A percentile compares a stretch with the other conserved stretches of the same genome.
Conservation (phyloP, 2,797 vertebrate species). For the Bovichtus variegatus region DNA sequence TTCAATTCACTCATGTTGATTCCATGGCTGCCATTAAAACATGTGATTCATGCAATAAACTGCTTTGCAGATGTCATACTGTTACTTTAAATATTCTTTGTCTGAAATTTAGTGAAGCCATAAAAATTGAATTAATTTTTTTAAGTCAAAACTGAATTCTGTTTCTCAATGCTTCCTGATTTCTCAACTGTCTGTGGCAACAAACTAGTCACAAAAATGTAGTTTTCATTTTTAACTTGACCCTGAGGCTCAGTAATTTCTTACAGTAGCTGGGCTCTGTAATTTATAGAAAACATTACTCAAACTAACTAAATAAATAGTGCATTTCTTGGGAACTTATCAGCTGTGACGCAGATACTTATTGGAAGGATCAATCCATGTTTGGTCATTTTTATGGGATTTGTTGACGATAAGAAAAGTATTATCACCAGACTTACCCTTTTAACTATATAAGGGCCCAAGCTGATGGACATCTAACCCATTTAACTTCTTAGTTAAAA, state of each 20-base stretch:
- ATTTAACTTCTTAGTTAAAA: neutral
- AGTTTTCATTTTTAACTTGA: neutral
- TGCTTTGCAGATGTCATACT: neutral
- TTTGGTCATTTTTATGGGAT: neutral
- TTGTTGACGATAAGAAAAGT: neutral
- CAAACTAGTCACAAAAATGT: neutral
- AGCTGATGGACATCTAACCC: neutral
- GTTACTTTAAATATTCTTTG: neutral
- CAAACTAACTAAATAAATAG: neutral
- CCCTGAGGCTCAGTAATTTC: neutral
- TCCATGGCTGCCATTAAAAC: too few relatives aligned
- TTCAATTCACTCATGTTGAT: neutral
- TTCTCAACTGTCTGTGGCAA: neutral
- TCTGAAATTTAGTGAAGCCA: neutral
- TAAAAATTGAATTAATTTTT: too few relatives aligned
- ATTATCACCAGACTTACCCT: too few relatives aligned
- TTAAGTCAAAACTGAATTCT: too few relatives aligned
- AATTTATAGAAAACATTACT: neutral
- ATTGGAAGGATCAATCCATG: neutral
- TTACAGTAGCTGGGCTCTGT: neutral
- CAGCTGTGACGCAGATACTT: neutral
- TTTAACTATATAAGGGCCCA: neutral
- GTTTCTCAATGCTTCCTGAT: neutral
- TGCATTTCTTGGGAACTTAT: neutral
- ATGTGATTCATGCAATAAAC: neutral